phyloP scores from a whole-genome alignment of 2,888 invertebrate species.

The Pristionchus entomophagus region DNA sequence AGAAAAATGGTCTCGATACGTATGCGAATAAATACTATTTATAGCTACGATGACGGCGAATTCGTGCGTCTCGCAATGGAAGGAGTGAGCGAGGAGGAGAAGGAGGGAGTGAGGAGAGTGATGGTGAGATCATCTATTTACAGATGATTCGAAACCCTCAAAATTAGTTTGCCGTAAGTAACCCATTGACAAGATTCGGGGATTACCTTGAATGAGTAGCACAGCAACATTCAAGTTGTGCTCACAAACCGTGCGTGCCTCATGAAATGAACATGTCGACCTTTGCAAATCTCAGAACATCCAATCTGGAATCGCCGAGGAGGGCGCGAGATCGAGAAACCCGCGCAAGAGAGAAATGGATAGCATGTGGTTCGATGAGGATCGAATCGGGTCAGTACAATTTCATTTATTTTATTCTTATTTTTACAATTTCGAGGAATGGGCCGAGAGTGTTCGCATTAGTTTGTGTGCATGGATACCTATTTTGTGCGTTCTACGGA shows the following conservation, averaged over 20 bases:
- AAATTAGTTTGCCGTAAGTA: background rate
- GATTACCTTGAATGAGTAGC: background rate
- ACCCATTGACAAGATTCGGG: background rate
- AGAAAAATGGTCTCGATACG: too few species aligned
- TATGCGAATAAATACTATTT: too few species aligned
- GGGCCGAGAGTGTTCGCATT: background rate
- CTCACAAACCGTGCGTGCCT: background rate
- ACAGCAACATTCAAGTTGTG: too few species aligned
- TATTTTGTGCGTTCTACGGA: background rate
- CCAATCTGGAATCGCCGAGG: background rate
- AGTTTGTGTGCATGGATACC: background rate
- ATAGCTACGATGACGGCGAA: conserved; percentile 14
- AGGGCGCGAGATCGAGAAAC: conserved; percentile 33
- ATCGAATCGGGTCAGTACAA: conserved; percentile 40
- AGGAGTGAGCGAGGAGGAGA: conserved; percentile 8
- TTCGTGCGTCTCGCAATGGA: background rate
- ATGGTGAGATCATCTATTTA: background rate
- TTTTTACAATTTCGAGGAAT: too few species aligned
- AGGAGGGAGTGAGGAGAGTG: background rate
- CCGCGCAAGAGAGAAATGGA: conserved; percentile 35
- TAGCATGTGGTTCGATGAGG: conserved; percentile 23
- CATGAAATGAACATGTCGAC: too few species aligned
- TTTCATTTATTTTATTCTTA: too few species aligned
- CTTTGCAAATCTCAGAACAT: conserved; percentile 27
- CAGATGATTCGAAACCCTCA: too few species aligned